A percentile compares a stretch with the other conserved stretches of the same genome.
These are phyloP conservation scores for Bursaphelenchus mucronatus DNA, from an alignment of 1,140 invertebrate species.

Conservation along the genomic window DNA sequence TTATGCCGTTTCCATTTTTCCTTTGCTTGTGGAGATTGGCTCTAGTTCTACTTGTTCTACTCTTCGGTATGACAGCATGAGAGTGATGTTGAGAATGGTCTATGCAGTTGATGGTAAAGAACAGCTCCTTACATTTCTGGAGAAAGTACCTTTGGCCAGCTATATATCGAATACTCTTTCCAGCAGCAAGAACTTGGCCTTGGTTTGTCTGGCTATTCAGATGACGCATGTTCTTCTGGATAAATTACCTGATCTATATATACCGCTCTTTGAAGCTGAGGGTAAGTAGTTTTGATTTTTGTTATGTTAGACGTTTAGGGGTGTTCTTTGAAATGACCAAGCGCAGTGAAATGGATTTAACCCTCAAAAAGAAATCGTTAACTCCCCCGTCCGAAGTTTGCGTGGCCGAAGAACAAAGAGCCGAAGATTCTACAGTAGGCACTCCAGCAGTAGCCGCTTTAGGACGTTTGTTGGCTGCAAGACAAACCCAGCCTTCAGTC, in stretches of 20 bases:
- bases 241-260: slow-evolving; percentile 52
- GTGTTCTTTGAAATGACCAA: slow-evolving; percentile 20
- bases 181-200: slow-evolving; percentile 48
- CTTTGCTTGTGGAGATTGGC: slow-evolving; percentile 54
- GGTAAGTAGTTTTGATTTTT: slow-evolving; percentile 26
- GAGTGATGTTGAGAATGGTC: slow-evolving; percentile 29
- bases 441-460: slow-evolving; percentile 21
- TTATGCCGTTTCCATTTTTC: slow-evolving; percentile 44
- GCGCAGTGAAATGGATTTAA: background rate
- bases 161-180: slow-evolving; percentile 46
- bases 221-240: slow-evolving; percentile 50
- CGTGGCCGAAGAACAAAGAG: background rate
- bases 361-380: slow-evolving; percentile 6
- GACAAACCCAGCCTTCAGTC: no score
- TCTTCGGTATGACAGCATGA: slow-evolving; percentile 26
- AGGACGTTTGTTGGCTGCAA: slow-evolving; percentile 12
- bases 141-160: slow-evolving; percentile 39
- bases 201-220: slow-evolving; percentile 52
- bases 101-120: slow-evolving; percentile 46
- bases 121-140: slow-evolving; percentile 26
- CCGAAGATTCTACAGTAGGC: slow-evolving; percentile 1
- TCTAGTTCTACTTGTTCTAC: slow-evolving; percentile 39
- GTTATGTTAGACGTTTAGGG: slow-evolving; percentile 36
- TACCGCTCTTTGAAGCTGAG: slow-evolving; percentile 54
- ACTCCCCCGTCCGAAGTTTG: no score